Conservation (phyloP, 2,888 invertebrate species). For the Clistopyga incitator region DNA sequence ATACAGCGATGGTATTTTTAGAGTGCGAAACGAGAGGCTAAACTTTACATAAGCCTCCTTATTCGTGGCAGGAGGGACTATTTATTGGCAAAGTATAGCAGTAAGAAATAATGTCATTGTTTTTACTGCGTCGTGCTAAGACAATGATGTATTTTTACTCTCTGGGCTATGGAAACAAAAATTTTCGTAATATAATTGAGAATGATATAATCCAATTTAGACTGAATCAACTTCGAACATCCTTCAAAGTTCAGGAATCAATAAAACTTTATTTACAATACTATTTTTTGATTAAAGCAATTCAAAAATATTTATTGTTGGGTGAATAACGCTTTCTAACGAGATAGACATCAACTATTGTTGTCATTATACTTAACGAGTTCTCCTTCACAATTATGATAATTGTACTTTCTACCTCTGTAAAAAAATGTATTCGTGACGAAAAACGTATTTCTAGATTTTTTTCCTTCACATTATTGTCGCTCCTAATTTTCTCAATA, state of each 20-base stretch:
- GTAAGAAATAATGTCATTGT: constrained; percentile 13
- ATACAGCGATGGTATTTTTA: constrained; percentile 15
- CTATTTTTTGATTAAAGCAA: background rate
- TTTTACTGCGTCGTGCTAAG: constrained; percentile 2
- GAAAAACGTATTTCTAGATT: background rate
- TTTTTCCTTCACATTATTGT: background rate
- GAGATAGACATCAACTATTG: background rate
- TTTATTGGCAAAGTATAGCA: constrained; percentile 13
- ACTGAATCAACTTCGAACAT: background rate
- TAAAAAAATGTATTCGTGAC: background rate
- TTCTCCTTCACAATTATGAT: background rate
- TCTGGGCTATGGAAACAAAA: background rate
- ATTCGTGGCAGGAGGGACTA: constrained; percentile 1
- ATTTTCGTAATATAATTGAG: background rate
- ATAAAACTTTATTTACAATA: background rate
- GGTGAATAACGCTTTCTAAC: background rate
- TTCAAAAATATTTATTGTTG: background rate
- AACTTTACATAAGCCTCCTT: constrained; percentile 26
- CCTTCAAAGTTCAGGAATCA: background rate
- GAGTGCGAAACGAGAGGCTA: constrained; percentile 16
- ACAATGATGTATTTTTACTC: background rate
- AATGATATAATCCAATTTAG: background rate
- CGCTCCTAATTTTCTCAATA: background rate
- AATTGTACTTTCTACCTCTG: background rate
- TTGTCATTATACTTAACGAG: background rate